Conservation (phyloP, 2,888 invertebrate genomes). For the Amphimallon solstitiale region DNA sequence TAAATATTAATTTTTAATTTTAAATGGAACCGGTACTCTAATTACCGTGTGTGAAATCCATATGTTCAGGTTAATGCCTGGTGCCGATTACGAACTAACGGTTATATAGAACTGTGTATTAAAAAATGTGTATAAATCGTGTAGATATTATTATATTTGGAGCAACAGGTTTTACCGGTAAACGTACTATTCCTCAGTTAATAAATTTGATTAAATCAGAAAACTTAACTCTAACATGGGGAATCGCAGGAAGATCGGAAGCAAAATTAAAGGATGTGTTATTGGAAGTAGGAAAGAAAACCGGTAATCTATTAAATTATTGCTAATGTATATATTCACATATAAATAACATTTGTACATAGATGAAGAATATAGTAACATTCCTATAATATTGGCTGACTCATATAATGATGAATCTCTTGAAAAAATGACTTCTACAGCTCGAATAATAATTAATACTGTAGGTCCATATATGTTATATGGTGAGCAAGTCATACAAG, state of each 20-base stretch:
- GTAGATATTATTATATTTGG: slow-evolving; percentile 92
- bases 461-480: slow-evolving; percentile 90
- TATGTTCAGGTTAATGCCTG: not conserved
- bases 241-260: slow-evolving; percentile 83
- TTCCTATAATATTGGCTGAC: slow-evolving; percentile 82
- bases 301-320: slow-evolving; percentile 57
- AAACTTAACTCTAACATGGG: slow-evolving; percentile 77
- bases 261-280: slow-evolving; percentile 59
- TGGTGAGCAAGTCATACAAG: slow-evolving; percentile 90
- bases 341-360: no score
- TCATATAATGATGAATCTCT: slow-evolving; percentile 78
- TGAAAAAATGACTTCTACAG: slow-evolving; percentile 80
- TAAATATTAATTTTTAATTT: no score
- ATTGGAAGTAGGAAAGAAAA: slow-evolving; percentile 57
- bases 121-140: slow-evolving; percentile 53
- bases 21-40: no score
- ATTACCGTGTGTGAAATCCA: no score
- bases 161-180: slow-evolving; percentile 94
- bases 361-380: slow-evolving; percentile 70
- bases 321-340: not conserved
- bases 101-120: not conserved
- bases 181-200: slow-evolving; percentile 79
- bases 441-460: slow-evolving; percentile 87
- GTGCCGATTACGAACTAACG: not conserved
- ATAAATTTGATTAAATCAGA: slow-evolving; percentile 62